Evolutionary conservation across 2,797 vertebrate genomes (phyloP).

Genomic region (Graptemys geographica): DNA sequence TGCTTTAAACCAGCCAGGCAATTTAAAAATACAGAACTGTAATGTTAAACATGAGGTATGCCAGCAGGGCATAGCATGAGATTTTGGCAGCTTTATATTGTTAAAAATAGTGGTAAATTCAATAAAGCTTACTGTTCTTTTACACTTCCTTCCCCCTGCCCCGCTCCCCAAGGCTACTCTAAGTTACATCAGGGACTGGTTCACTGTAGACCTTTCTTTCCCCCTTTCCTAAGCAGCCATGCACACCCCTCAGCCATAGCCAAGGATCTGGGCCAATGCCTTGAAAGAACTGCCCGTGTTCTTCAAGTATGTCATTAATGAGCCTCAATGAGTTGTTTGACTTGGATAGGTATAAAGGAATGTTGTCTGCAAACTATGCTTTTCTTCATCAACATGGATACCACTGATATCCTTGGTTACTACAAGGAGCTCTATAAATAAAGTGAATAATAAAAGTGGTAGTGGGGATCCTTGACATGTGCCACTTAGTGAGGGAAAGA

Average conservation of each 20-base stretch:
- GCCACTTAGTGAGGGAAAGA: conserved; percentile 52
- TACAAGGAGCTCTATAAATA: conserved; percentile 66
- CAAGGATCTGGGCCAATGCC: neutral
- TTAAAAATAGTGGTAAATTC: neutral
- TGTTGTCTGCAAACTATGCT: conserved; percentile 4
- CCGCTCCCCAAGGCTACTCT: fast-evolving
- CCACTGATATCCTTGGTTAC: neutral
- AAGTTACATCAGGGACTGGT: fast-evolving
- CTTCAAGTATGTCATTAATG: neutral
- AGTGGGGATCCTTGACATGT: conserved; percentile 55
- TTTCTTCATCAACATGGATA: conserved; percentile 30
- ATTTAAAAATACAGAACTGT: neutral
- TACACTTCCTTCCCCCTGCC: neutral
- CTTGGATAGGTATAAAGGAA: conserved; percentile 8
- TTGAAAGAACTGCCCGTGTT: neutral
- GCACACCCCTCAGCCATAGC: neutral
- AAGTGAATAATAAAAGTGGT: conserved; percentile 66
- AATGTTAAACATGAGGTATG: fast-evolving
- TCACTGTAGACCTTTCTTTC: neutral
- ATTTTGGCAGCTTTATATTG: neutral
- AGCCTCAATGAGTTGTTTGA: conserved; percentile 36
- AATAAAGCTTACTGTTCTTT: neutral
- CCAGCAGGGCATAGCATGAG: neutral
- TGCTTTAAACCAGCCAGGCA: neutral
- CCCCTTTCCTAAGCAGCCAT: fast-evolving